Percentiles rank a stretch among this genome's conserved stretches.
These are phyloP conservation scores for Montipora capricornis DNA, from an alignment of 64 coral and sea anemone species.

Conservation along the genomic window DNA sequence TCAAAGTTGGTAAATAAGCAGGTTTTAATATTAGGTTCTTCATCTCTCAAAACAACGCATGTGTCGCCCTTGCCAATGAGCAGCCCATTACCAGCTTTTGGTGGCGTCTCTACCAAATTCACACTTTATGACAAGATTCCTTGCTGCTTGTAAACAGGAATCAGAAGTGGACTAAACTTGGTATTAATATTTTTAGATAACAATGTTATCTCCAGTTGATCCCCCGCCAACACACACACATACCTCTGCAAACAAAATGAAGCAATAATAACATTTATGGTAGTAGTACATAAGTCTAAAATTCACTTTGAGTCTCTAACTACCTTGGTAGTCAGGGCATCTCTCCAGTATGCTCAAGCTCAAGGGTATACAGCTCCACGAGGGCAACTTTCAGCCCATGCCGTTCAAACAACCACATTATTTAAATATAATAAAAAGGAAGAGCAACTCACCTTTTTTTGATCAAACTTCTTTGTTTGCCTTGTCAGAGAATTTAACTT, in stretches of 20 bases:
- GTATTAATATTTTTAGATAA: not conserved
- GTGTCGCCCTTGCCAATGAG: conserved; percentile 45
- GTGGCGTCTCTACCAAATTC: not conserved
- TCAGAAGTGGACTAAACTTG: not conserved
- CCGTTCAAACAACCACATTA: not conserved
- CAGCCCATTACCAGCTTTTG: conserved; percentile 10
- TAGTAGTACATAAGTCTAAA: conserved; percentile 3
- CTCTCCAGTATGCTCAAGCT: not conserved
- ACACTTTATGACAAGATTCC: not conserved
- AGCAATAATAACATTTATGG: conserved; percentile 1
- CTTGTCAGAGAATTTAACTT: conserved; percentile 1
- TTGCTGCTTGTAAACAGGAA: conserved; percentile 13
- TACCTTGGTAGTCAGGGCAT: not conserved
- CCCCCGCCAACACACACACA: not conserved
- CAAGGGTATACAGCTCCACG: not conserved
- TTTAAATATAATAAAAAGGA: not conserved
- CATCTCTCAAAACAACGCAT: conserved; percentile 3
- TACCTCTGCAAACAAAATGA: not conserved
- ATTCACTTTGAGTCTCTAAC: not conserved
- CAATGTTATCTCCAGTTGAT: not conserved
- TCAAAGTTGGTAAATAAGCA: conserved; percentile 34
- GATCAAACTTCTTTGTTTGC: conserved; percentile 43
- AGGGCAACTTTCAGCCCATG: not conserved
- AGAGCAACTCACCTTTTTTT: conserved; percentile 26
- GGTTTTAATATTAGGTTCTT: conserved; percentile 42